Evolutionary conservation across 53 echinoderm and acorn worm species (phyloP), one percentile per base, ranked within the genome.

Genomic region (Henricia sp.): DNA sequence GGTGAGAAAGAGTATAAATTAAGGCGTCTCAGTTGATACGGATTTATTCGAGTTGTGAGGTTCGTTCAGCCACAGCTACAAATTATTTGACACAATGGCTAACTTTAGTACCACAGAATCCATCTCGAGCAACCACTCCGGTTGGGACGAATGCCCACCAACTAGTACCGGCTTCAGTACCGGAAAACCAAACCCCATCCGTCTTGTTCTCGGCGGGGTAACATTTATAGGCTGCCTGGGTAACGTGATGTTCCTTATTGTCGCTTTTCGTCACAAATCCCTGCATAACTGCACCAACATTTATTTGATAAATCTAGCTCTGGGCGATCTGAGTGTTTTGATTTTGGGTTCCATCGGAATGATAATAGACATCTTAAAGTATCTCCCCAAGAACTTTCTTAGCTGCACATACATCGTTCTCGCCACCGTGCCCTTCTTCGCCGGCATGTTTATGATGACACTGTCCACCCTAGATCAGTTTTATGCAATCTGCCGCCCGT

Each of bases 231-330:
- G 74, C 8, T 6, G 35, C 1, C 36, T 73, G 53, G 55, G 23
- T 10, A 73, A 73, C n/a, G 23, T 30, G 8, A 10, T 20, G 16
- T 42, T 73, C 37, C 74, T 73, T 9, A 3, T 52, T 2, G 74
- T 73, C 5, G 19, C 37, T 11, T 16, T 9, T 33, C 55, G 74
- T 23, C 74, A 73, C 21, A 73, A 73, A 46, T 73, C 74, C 36
- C 52, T 73, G 74, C 52, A 53, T 12, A 53, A 1, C 4, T 1
- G 4, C 52, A 11, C 36, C 46, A 73, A 73, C 37, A 54, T 73
- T 21, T 73, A 52, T 38, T 11, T 73, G 6, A 54, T 37, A 16
- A 73, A 53, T 8, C 74, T 73, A 12, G 74, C 74, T 3, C 8
- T 73, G 2, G 74, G 52, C 24, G 55, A 73, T 14, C 24, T 46